Evolutionary conservation across 2,888 invertebrate species (phyloP).

Genomic region (Synergus itoensis): DNA sequence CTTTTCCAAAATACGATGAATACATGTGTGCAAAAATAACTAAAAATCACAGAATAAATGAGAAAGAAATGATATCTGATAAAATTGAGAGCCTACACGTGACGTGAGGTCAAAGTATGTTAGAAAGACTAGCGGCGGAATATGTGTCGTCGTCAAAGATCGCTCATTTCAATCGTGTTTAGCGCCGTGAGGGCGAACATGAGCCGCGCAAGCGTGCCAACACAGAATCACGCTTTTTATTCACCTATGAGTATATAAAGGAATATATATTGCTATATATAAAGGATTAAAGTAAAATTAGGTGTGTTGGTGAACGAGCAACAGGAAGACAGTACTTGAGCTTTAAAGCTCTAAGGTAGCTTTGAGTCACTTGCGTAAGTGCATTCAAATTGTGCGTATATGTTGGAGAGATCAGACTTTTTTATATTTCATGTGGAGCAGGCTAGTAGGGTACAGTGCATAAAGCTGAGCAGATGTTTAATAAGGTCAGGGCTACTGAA

Average conservation of each 20-base stretch:
- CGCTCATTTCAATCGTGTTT: constrained; percentile 22
- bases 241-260: constrained; percentile 14
- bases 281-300: constrained; percentile 1
- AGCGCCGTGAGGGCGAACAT: not conserved
- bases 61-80: not conserved
- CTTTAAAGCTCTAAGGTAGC: constrained; percentile 15
- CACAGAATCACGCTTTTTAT: constrained; percentile 39
- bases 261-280: constrained; percentile 4
- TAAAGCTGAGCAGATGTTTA: constrained; percentile 13
- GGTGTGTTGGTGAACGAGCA: constrained; percentile 11
- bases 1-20: not conserved
- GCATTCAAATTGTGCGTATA: not conserved
- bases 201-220: constrained; percentile 35
- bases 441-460: constrained; percentile 30
- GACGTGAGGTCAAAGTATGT: constrained; percentile 6
- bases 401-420: not conserved
- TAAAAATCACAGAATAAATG: not conserved
- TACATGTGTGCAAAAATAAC: not conserved
- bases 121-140: constrained; percentile 27
- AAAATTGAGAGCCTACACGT: constrained; percentile 13
- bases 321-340: constrained; percentile 25
- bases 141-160: constrained; percentile 28
- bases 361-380: not conserved
- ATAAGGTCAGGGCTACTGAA: constrained; percentile 38
- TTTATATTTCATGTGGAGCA: constrained; percentile 5